Evolutionary conservation across 2,797 vertebrate genomes (phyloP), one percentile per base, ranked within the genome.

Genomic region (Xenopus petersii): DNA sequence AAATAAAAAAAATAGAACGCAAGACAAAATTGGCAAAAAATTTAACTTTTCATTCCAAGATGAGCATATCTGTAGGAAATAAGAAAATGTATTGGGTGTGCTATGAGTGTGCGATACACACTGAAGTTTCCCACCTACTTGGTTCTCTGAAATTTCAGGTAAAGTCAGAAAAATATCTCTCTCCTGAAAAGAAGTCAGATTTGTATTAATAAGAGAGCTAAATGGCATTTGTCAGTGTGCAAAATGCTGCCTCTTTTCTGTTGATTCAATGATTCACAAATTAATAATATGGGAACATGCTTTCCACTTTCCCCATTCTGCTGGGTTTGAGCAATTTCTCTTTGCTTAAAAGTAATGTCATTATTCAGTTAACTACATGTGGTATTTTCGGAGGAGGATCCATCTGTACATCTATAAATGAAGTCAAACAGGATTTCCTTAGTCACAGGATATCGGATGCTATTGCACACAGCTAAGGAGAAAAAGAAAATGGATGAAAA

Each of bases 351-450:
- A 55, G 11, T n/a, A 59, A 62, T 64, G 5, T n/a, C 21, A 48
- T 59, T 60, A 36, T 24, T 79, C 17, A 79, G 47, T 79, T 70
- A 47, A 66, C 30, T 56, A 70, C 71, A 30, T 90, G 93, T 0
- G 93, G 91, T 87, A 92, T 94, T 88, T 98, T 99, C 80, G 97
- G 94, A 1, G 96, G 94, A 0, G 97, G 92, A 84, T 99, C 97
- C 0, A 92, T 89, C 88, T 26, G 87, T 80, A 73, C 92, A 93
- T 84, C 93, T 93, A 84, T 97, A 95, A 80, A 98, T 91, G 78
- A 94, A 95, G 88, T 96, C 92, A 77, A 98, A 92, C 42, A 99
- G 93, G 83, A 95, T 94, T 82, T 95, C 94, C 92, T 99, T 98
- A 0, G 97, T 98, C 86, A 99, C 97, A 0, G 97, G 98, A 81